A percentile compares a stretch with the other conserved stretches of the same genome.
Conservation (phyloP, 2,797 vertebrate species). For the Ptychadena robeensis region DNA sequence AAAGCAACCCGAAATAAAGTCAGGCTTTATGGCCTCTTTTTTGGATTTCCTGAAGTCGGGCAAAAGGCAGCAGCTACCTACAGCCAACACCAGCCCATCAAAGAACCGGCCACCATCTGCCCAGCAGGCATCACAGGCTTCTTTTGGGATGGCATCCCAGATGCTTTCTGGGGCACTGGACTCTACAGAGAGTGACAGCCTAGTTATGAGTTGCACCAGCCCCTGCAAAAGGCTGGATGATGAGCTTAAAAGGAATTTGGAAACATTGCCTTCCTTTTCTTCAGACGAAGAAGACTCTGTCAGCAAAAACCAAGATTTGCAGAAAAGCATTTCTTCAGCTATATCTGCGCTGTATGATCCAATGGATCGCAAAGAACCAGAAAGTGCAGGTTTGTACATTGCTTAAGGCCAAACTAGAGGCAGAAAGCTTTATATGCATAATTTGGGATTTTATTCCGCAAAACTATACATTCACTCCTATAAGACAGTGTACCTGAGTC, state of each 20-base stretch:
- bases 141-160: constrained; percentile 65
- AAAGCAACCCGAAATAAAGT: constrained; percentile 88
- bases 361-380: constrained; percentile 72
- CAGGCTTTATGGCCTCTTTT: constrained; percentile 92
- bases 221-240: constrained; percentile 91
- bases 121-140: constrained; percentile 72
- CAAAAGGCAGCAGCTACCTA: constrained; percentile 81
- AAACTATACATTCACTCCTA: too few relatives aligned
- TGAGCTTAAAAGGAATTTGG: constrained; percentile 90
- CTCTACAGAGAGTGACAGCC: constrained; percentile 82
- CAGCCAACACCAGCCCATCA: constrained; percentile 74
- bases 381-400: constrained; percentile 62
- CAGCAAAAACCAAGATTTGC: constrained; percentile 92
- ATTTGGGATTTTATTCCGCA: too few relatives aligned
- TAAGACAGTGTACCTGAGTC: background rate
- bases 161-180: constrained; percentile 76
- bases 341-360: constrained; percentile 91
- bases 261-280: constrained; percentile 91
- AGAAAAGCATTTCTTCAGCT: constrained; percentile 93
- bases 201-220: constrained; percentile 86
- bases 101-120: constrained; percentile 76
- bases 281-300: constrained; percentile 93
- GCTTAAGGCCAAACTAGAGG: background rate
- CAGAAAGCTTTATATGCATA: background rate
- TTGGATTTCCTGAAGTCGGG: constrained; percentile 92